phyloP scores from a whole-genome alignment of 2,888 invertebrate genomes.

The Cerceris rybyensis region DNA sequence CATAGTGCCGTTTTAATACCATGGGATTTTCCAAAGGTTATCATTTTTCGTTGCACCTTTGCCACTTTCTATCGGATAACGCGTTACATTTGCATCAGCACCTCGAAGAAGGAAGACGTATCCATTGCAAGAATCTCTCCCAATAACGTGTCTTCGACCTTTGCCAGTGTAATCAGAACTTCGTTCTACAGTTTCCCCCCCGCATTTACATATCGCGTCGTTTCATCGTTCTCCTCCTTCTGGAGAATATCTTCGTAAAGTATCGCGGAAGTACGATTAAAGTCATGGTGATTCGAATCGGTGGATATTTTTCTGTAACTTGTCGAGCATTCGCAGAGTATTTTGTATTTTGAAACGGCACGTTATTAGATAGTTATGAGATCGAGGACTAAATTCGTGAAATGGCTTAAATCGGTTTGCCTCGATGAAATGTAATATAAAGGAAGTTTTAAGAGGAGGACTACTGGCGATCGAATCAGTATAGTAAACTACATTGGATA shows the following conservation, averaged over 20 bases:
- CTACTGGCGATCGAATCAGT: no score
- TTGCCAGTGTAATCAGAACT: constrained; percentile 57
- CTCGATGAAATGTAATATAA: no score
- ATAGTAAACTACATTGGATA: no score
- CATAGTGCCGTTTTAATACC: no score
- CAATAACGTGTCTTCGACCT: constrained; percentile 47
- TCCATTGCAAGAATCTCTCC: constrained; percentile 41
- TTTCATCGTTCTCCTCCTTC: constrained; percentile 42
- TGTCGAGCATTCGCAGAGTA: neutral
- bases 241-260: constrained; percentile 22
- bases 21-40: neutral
- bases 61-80: neutral
- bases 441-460: no score
- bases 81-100: neutral
- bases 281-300: constrained; percentile 32
- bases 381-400: no score
- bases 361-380: no score
- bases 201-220: constrained; percentile 65
- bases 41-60: neutral
- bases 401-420: no score
- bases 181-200: constrained; percentile 30
- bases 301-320: neutral
- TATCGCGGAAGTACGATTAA: constrained; percentile 26
- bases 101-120: constrained; percentile 6
- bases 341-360: neutral